Conservation (phyloP, 1,140 invertebrate genomes). For the Hermetia illucens region DNA sequence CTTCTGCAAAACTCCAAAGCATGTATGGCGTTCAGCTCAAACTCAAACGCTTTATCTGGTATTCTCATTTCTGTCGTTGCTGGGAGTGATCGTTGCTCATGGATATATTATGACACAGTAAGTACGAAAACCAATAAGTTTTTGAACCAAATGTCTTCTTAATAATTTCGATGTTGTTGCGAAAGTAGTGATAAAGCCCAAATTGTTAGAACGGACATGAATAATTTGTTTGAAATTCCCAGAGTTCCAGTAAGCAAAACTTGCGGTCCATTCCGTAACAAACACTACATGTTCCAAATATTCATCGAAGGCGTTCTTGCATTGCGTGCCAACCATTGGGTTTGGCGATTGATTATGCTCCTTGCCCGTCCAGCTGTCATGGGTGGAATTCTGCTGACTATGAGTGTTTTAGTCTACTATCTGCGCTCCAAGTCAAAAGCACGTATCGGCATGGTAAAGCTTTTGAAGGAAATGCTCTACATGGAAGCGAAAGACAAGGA, state of each 20-base stretch:
- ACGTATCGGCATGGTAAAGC: slow-evolving; percentile 43
- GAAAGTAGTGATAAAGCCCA: too few relatives aligned
- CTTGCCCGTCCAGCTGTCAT: slow-evolving; percentile 35
- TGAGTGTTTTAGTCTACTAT: slow-evolving; percentile 52
- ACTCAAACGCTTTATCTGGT: slow-evolving; percentile 55
- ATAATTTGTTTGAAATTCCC: slow-evolving; percentile 16
- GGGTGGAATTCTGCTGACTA: slow-evolving; percentile 32
- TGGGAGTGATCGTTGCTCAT: slow-evolving; percentile 38
- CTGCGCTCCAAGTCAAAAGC: slow-evolving; percentile 46
- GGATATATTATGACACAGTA: slow-evolving; percentile 44
- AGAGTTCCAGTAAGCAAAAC: slow-evolving; percentile 29
- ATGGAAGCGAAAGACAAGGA: slow-evolving; percentile 61
- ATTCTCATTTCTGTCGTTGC: slow-evolving; percentile 46
- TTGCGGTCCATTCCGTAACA: slow-evolving; percentile 37
- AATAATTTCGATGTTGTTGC: too few relatives aligned
- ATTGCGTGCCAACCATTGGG: slow-evolving; percentile 25
- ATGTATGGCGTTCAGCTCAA: slow-evolving; percentile 53
- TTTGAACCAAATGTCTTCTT: slow-evolving; percentile 5
- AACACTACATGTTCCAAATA: slow-evolving; percentile 33
- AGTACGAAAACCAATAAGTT: slow-evolving; percentile 10
- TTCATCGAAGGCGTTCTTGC: slow-evolving; percentile 32
- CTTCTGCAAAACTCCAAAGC: slow-evolving; percentile 41
- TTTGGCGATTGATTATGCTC: slow-evolving; percentile 31
- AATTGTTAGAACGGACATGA: too few relatives aligned
- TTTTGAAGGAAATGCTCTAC: slow-evolving; percentile 51